Percentiles rank a stretch among this genome's conserved stretches.
Evolutionary conservation across 2,888 invertebrate species (phyloP).

Genomic region (Diarsia brunnea): DNA sequence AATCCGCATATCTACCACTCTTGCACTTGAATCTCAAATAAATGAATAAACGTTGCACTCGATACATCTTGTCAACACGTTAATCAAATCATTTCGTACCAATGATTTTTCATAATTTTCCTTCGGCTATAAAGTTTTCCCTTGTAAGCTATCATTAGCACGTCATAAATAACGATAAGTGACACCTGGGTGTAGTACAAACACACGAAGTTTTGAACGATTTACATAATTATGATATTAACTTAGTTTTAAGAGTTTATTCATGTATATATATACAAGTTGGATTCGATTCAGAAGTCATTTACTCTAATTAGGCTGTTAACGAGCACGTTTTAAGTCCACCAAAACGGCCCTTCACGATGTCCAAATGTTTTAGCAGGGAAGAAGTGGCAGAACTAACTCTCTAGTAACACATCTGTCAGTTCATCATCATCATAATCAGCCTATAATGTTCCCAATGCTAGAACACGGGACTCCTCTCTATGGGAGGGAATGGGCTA

Average conservation of each 20-base stretch:
- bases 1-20: too few species aligned
- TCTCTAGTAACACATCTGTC: background rate
- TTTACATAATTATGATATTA: background rate
- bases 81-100: constrained; percentile 5
- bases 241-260: background rate
- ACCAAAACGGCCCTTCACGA: background rate
- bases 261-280: background rate
- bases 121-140: constrained; percentile 10
- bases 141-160: constrained; percentile 4
- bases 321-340: background rate
- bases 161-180: constrained; percentile 12
- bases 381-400: background rate
- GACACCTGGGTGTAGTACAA: constrained; percentile 1
- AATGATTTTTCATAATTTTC: background rate
- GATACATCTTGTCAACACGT: background rate
- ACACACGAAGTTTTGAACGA: background rate
- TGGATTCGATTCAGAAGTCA: background rate
- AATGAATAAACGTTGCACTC: background rate
- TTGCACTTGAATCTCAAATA: too few species aligned
- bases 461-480: too few species aligned
- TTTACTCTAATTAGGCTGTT: background rate
- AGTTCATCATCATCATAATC: too few species aligned
- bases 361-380: background rate
- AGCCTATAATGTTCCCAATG: too few species aligned
- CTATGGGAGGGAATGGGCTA: too few species aligned